Evolutionary conservation across 64 coral and sea anemone genomes (phyloP).

Genomic region (Pachyseris speciosa): DNA sequence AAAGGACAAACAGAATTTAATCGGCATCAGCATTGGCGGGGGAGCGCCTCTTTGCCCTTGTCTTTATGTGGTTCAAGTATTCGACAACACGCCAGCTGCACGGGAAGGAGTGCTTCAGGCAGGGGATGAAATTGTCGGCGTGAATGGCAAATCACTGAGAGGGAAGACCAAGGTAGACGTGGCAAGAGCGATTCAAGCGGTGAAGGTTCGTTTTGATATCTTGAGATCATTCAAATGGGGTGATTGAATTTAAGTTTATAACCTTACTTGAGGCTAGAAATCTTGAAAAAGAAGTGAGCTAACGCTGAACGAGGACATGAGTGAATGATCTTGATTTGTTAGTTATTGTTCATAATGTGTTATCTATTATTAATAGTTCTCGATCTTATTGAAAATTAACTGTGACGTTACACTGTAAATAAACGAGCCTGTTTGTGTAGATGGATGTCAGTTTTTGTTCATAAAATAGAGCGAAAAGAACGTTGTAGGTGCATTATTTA

Average conservation of each 20-base stretch:
- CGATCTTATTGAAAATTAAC: not conserved
- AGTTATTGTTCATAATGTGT: slow-evolving; percentile 23
- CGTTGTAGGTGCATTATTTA: too few species aligned
- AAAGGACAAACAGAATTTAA: slow-evolving; percentile 99
- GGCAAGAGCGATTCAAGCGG: slow-evolving; percentile 95
- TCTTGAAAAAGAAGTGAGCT: too few species aligned
- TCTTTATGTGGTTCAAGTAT: slow-evolving; percentile 99
- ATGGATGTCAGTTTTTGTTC: too few species aligned
- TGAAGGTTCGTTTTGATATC: slow-evolving; percentile 67
- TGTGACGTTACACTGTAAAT: too few species aligned
- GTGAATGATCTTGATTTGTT: slow-evolving; percentile 23
- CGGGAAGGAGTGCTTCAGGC: slow-evolving; percentile 93
- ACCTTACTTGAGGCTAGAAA: not conserved
- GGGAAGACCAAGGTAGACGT: slow-evolving; percentile 99
- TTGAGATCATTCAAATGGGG: too few species aligned
- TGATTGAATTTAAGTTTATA: not conserved
- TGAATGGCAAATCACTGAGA: slow-evolving; percentile 96
- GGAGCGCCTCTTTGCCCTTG: slow-evolving; percentile 96
- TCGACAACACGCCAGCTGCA: slow-evolving; percentile 97
- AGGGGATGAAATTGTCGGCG: slow-evolving; percentile 99
- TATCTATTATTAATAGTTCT: slow-evolving; percentile 7
- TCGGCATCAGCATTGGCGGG: slow-evolving; percentile 97
- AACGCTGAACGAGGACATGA: too few species aligned
- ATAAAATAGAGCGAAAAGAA: too few species aligned
- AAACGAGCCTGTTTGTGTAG: not conserved